These are phyloP conservation scores for Lycaon pictus DNA, from an alignment of 2,113 vertebrate species.

Conservation along the genomic window DNA sequence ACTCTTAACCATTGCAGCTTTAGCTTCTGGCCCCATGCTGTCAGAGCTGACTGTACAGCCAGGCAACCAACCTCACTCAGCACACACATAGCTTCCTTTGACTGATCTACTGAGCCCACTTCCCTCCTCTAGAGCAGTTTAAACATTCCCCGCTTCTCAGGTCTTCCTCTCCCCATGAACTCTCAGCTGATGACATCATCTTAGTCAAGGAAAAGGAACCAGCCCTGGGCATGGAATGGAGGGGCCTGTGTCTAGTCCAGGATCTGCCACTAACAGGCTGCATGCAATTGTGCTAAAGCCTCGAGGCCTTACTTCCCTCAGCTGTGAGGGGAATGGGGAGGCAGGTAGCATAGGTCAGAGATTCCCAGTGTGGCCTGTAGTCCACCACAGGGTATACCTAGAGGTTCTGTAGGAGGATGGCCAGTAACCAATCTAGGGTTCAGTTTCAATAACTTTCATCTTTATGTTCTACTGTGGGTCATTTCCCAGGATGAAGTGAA, in stretches of 20 bases:
- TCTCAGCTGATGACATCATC: background rate
- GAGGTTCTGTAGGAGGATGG: background rate
- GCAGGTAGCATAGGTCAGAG: background rate
- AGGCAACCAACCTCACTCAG: background rate
- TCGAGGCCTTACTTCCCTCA: background rate
- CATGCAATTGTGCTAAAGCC: background rate
- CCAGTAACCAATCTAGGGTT: background rate
- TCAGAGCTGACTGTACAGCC: background rate
- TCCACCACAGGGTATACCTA: background rate
- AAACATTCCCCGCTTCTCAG: background rate
- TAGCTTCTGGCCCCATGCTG: background rate
- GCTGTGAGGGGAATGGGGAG: too few species aligned
- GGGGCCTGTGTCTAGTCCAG: background rate
- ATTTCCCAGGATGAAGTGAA: background rate
- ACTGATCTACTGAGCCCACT: background rate
- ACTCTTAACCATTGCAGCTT: conserved; percentile 11
- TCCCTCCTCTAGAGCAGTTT: background rate
- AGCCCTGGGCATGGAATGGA: background rate
- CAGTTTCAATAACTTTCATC: background rate
- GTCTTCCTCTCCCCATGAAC: background rate
- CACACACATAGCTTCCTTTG: background rate
- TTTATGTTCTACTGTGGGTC: background rate
- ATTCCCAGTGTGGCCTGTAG: background rate
- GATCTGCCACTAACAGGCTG: background rate
- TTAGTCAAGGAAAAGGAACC: conserved; percentile 13